Percentiles rank a stretch among this genome's conserved stretches.
Evolutionary conservation across 2,888 invertebrate genomes (phyloP).

Genomic region (Steinernema scapterisci): DNA sequence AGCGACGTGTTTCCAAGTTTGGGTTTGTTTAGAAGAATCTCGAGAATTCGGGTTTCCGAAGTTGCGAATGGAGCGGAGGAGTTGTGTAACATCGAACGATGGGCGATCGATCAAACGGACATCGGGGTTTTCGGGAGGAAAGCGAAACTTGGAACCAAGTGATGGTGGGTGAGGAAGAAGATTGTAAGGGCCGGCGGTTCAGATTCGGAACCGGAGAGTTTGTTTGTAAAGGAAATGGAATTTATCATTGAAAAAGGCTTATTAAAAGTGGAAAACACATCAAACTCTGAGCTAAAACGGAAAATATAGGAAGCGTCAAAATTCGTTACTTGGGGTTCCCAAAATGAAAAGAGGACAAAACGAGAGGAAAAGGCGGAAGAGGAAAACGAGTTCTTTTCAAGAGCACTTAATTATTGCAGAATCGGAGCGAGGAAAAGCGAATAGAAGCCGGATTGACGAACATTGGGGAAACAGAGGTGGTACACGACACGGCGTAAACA

Average conservation of each 20-base stretch:
- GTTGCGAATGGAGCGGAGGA: background rate
- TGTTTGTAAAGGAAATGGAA: too few species aligned
- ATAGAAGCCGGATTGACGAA: background rate
- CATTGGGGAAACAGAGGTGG: background rate
- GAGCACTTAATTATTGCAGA: slow-evolving; percentile 10
- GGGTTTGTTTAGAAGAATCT: background rate
- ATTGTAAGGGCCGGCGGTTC: too few species aligned
- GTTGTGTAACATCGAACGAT: background rate
- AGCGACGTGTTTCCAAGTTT: background rate
- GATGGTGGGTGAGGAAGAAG: background rate
- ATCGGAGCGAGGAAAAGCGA: background rate
- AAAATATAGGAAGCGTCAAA: too few species aligned
- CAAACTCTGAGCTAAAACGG: too few species aligned
- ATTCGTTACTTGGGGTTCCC: background rate
- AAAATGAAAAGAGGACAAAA: background rate
- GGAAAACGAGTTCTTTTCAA: background rate
- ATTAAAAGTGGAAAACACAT: too few species aligned
- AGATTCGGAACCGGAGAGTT: too few species aligned
- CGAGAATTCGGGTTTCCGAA: background rate
- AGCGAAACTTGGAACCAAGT: background rate
- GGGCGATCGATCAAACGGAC: background rate
- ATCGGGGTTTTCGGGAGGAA: background rate
- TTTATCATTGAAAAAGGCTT: too few species aligned
- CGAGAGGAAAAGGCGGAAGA: background rate
- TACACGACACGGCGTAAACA: slow-evolving; percentile 6